These are phyloP conservation scores for Pherbina coryleti DNA, from an alignment of 2,888 invertebrate genomes.

Conservation along the genomic window DNA sequence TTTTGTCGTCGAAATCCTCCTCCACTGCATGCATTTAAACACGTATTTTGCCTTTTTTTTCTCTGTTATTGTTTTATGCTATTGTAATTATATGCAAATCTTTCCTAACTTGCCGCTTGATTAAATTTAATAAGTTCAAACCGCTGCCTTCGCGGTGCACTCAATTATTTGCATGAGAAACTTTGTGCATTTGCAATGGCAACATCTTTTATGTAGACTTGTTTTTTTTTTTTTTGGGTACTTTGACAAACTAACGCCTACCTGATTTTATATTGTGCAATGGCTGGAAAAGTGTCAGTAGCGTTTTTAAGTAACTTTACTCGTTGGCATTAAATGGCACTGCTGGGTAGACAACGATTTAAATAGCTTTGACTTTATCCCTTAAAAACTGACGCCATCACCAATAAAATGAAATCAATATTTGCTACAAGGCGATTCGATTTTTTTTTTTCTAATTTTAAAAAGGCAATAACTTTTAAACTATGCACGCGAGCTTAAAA, in stretches of 20 bases:
- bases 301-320: too few species aligned
- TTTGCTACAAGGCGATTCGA: too few species aligned
- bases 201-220: background rate
- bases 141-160: background rate
- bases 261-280: background rate
- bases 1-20: background rate
- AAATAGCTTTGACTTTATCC: too few species aligned
- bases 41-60: background rate
- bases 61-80: background rate
- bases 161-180: background rate
- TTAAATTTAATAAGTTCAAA: background rate
- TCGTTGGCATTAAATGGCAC: too few species aligned
- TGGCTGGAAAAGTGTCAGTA: too few species aligned
- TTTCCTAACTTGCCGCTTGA: background rate
- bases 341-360: too few species aligned
- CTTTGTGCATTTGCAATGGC: background rate
- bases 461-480: too few species aligned
- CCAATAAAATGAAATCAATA: too few species aligned
- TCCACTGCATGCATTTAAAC: background rate
- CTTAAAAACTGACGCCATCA: too few species aligned
- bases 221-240: background rate
- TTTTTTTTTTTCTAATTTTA: too few species aligned
- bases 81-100: constrained; percentile 5
- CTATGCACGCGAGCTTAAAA: too few species aligned
- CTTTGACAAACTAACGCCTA: background rate